Evolutionary conservation across 1,140 invertebrate genomes (phyloP).

Genomic region (Cyphomyrmex costatus): DNA sequence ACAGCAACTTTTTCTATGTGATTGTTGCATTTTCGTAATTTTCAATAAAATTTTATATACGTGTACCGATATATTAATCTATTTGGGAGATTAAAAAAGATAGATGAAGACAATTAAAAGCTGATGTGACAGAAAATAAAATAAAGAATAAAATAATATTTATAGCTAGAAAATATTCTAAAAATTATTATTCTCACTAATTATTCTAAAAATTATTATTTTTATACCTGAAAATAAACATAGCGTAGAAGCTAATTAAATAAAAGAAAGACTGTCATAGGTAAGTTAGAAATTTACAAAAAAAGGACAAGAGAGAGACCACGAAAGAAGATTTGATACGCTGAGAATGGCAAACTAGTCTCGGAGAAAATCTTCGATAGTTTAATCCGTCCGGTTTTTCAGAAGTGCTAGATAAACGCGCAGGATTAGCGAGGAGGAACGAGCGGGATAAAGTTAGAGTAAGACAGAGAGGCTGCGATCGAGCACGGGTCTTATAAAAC

Average conservation of each 20-base stretch:
- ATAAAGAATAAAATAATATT: not conserved
- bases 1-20: constrained; percentile 19
- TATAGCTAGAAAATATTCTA: no score
- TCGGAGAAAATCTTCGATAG: constrained; percentile 70
- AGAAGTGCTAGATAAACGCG: constrained; percentile 46
- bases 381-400: constrained; percentile 74
- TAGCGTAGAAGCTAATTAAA: no score
- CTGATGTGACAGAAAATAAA: not conserved
- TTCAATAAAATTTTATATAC: not conserved
- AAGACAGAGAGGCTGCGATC: constrained; percentile 58
- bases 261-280: not conserved
- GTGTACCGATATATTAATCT: not conserved
- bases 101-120: not conserved
- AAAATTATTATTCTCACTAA: no score
- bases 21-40: constrained; percentile 47
- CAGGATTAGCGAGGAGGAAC: constrained; percentile 58
- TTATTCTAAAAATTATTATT: not conserved
- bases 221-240: not conserved
- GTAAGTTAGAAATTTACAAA: not conserved
- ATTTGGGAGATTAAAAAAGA: not conserved
- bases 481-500: constrained; percentile 56
- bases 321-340: constrained; percentile 40
- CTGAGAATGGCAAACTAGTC: constrained; percentile 58
- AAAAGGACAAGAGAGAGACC: constrained; percentile 3
- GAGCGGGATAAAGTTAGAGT: constrained; percentile 34